phyloP scores from a whole-genome alignment of 2,888 invertebrate species.

The Adelognathus sp. region DNA sequence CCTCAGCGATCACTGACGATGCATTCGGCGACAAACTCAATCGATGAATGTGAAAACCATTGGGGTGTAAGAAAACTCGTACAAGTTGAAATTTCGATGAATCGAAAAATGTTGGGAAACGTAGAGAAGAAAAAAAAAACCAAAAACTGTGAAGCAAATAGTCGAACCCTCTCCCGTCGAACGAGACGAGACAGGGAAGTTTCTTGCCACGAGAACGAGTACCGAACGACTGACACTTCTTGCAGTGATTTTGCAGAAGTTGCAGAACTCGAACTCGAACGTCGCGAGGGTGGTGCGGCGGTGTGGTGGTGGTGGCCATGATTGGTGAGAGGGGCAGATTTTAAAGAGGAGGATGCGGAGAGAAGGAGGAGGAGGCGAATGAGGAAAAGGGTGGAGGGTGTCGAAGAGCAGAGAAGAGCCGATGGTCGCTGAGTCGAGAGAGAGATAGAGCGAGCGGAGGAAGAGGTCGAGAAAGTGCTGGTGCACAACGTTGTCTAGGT shows the following conservation, averaged over 20 bases:
- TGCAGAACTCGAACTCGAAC: slow-evolving; percentile 72
- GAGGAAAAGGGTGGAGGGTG: slow-evolving; percentile 48
- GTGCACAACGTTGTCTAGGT: slow-evolving; percentile 60
- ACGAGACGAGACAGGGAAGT: slow-evolving; percentile 35
- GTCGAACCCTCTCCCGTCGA: neutral
- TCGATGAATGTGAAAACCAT: neutral
- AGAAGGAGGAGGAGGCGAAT: slow-evolving; percentile 58
- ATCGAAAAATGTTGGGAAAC: too few species aligned
- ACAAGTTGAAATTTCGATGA: neutral
- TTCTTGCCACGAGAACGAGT: slow-evolving; percentile 64
- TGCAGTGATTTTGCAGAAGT: slow-evolving; percentile 78
- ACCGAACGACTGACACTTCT: slow-evolving; percentile 75
- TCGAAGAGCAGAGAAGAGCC: slow-evolving; percentile 13
- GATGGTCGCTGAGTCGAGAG: slow-evolving; percentile 9
- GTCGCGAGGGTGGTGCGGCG: slow-evolving; percentile 38
- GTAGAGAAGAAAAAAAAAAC: neutral
- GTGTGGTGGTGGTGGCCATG: slow-evolving; percentile 23
- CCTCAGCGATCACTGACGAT: neutral
- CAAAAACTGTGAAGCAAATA: neutral
- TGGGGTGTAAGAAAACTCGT: neutral
- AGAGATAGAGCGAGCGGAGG: slow-evolving; percentile 7
- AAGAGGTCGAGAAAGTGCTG: slow-evolving; percentile 60
- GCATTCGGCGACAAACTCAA: neutral
- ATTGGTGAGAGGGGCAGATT: slow-evolving; percentile 47
- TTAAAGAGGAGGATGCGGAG: slow-evolving; percentile 56